phyloP scores from a whole-genome alignment of 2,113 vertebrate genomes.

The Hypocryptadius cinnamomeus region DNA sequence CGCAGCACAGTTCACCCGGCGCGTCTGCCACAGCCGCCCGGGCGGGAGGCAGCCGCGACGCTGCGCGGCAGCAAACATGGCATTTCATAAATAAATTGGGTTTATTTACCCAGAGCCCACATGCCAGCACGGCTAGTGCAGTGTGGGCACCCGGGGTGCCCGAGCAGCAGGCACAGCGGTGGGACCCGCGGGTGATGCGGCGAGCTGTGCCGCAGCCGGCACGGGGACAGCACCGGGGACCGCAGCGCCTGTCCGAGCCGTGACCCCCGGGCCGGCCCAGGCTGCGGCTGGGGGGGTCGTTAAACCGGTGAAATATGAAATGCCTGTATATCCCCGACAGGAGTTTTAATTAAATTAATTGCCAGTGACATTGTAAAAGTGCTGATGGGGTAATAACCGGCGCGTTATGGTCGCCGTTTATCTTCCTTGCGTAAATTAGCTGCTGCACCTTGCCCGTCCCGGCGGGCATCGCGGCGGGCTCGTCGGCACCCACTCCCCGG shows the following conservation, averaged over 20 bases:
- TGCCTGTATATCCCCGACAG: constrained; percentile 62
- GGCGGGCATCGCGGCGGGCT: neutral
- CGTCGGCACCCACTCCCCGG: fast-evolving
- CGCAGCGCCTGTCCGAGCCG: neutral
- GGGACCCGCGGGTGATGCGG: neutral
- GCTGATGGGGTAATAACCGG: constrained; percentile 74
- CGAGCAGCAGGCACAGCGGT: neutral
- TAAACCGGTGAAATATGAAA: constrained; percentile 75
- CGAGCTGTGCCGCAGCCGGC: neutral
- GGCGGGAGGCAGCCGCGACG: neutral
- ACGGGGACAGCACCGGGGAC: neutral
- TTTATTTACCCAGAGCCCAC: neutral
- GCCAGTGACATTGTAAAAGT: constrained; percentile 72
- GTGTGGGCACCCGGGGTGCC: neutral
- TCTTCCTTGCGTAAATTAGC: constrained; percentile 61
- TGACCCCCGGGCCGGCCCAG: neutral
- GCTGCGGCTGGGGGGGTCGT: constrained; percentile 19
- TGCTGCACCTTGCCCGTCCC: constrained; percentile 42
- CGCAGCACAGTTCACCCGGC: neutral
- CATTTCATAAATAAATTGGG: neutral
- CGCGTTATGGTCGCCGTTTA: constrained; percentile 41
- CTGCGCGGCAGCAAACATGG: neutral
- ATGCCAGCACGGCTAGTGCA: neutral
- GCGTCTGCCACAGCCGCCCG: neutral
- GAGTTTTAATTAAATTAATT: constrained; percentile 82